Percentiles rank a stretch among this genome's conserved stretches.
phyloP scores from a whole-genome alignment of 2,797 vertebrate species.

The Characodon lateralis region DNA sequence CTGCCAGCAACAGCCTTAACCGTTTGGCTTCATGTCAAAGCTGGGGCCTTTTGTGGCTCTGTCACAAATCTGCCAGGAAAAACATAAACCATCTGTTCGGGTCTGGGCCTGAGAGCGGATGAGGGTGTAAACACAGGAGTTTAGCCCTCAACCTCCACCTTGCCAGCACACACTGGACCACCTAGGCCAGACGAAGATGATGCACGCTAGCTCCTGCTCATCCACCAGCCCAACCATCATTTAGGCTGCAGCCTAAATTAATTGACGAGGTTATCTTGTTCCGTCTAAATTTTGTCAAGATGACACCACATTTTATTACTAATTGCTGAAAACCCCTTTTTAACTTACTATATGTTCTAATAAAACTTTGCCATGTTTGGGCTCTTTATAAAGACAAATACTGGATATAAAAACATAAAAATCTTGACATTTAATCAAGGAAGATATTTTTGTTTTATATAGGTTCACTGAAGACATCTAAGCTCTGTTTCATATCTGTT shows the following conservation, averaged over 20 bases:
- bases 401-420: background rate
- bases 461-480: background rate
- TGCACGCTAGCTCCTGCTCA: slow-evolving; percentile 43
- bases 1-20: slow-evolving; percentile 81
- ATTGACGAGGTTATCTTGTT: slow-evolving; percentile 28
- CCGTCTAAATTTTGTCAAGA: slow-evolving; percentile 5
- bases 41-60: slow-evolving; percentile 84
- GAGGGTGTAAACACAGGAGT: slow-evolving; percentile 78
- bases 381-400: background rate
- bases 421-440: background rate
- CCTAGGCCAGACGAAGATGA: slow-evolving; percentile 56
- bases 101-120: slow-evolving; percentile 72
- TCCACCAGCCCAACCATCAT: slow-evolving; percentile 33
- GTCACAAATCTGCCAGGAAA: slow-evolving; percentile 87
- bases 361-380: background rate
- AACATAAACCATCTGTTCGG: slow-evolving; percentile 86
- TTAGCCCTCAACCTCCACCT: slow-evolving; percentile 77
- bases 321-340: background rate
- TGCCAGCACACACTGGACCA: slow-evolving; percentile 61
- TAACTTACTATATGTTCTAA: background rate
- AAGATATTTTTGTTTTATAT: background rate
- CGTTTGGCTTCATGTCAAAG: slow-evolving; percentile 82
- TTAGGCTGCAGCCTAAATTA: slow-evolving; percentile 28
- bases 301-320: background rate
- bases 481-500: background rate